phyloP scores from a whole-genome alignment of 2,113 vertebrate genomes.

The Stigmatopora argus region DNA sequence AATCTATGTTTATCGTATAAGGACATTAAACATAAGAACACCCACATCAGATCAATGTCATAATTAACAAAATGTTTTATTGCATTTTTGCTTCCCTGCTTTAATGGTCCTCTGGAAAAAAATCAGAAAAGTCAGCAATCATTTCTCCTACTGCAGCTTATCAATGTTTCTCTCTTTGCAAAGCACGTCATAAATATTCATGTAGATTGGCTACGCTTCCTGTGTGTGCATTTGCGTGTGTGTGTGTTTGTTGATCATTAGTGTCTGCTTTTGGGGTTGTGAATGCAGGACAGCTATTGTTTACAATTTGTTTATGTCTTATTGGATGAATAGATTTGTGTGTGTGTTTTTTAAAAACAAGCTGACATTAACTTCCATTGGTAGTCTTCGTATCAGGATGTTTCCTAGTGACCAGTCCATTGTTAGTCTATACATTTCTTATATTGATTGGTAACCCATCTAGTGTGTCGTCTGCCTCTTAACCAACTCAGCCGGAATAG shows the following conservation, averaged over 20 bases:
- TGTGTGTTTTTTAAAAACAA: background rate
- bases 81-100: constrained; percentile 22
- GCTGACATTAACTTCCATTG: too few relatives aligned
- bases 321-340: background rate
- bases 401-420: too few relatives aligned
- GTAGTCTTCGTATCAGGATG: too few relatives aligned
- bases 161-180: constrained; percentile 74
- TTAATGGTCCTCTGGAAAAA: constrained; percentile 63
- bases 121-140: constrained; percentile 69
- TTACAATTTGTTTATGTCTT: constrained; percentile 23
- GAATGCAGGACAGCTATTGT: constrained; percentile 22
- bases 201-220: constrained; percentile 53
- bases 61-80: background rate
- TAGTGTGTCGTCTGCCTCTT: too few relatives aligned
- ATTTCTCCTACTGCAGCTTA: constrained; percentile 74
- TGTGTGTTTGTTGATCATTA: constrained; percentile 21
- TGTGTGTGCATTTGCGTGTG: constrained; percentile 14
- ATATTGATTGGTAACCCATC: too few relatives aligned
- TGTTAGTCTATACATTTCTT: too few relatives aligned
- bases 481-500: too few relatives aligned
- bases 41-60: background rate
- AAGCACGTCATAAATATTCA: constrained; percentile 76
- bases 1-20: background rate
- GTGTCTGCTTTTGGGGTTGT: constrained; percentile 29
- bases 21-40: background rate